phyloP scores from a whole-genome alignment of 1,140 invertebrate genomes.

The Tenebrio molitor region DNA sequence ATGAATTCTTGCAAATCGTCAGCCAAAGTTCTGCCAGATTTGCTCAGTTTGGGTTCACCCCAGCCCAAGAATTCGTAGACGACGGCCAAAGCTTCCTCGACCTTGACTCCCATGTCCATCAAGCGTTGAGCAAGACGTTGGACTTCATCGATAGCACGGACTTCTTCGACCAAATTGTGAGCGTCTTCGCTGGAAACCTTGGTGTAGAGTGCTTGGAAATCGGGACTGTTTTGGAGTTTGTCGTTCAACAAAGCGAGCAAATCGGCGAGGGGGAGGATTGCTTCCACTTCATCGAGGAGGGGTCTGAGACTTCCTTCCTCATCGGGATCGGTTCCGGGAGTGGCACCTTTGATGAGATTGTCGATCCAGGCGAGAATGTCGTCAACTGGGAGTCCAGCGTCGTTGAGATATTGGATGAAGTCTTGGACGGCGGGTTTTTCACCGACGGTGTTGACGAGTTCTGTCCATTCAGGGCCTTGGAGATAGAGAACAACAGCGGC shows the following conservation, averaged over 20 bases:
- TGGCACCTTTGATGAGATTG: constrained; percentile 38
- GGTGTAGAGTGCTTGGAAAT: constrained; percentile 50
- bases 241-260: constrained; percentile 45
- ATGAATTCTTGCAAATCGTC: constrained; percentile 50
- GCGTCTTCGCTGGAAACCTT: constrained; percentile 48
- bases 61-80: constrained; percentile 52
- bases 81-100: constrained; percentile 39
- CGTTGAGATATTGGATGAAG: constrained; percentile 46
- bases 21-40: not conserved
- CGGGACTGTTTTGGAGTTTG: constrained; percentile 49
- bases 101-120: constrained; percentile 40
- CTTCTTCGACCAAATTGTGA: constrained; percentile 47
- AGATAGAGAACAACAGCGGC: constrained; percentile 49
- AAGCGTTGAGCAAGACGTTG: constrained; percentile 44
- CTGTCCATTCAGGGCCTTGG: constrained; percentile 49
- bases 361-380: constrained; percentile 42
- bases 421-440: constrained; percentile 44
- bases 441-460: constrained; percentile 34
- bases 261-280: constrained; percentile 26
- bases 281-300: constrained; percentile 49
- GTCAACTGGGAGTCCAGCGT: constrained; percentile 47
- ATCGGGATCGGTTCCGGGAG: not conserved
- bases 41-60: not conserved
- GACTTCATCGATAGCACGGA: constrained; percentile 48
- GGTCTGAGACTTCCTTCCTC: constrained; percentile 22